These are phyloP conservation scores for Nibea coibor DNA, from an alignment of 2,113 vertebrate genomes.

Conservation along the genomic window DNA sequence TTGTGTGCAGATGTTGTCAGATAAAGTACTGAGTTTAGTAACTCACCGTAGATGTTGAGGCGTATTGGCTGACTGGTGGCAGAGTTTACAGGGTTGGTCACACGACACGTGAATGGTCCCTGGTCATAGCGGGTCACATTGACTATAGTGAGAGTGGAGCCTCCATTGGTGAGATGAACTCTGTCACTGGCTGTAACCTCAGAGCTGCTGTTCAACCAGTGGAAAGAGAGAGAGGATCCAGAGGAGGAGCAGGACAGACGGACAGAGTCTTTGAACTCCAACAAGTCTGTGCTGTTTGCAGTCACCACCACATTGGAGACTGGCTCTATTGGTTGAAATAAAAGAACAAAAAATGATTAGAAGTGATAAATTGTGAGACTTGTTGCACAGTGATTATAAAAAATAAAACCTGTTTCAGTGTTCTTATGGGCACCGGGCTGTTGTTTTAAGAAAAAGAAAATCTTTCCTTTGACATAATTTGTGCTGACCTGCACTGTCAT, in stretches of 20 bases:
- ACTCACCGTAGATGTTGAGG: too few species aligned
- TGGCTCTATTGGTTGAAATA: conserved; percentile 58
- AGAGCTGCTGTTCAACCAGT: conserved; percentile 73
- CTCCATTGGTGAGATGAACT: conserved; percentile 63
- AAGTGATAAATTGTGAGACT: too few species aligned
- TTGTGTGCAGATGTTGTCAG: too few species aligned
- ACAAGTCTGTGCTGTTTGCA: conserved; percentile 42
- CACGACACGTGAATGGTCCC: conserved; percentile 68
- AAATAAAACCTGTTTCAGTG: too few species aligned
- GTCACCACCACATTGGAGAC: conserved; percentile 67
- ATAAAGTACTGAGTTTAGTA: too few species aligned
- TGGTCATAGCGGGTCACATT: conserved; percentile 68
- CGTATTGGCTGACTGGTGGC: too few species aligned
- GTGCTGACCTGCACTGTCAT: too few species aligned
- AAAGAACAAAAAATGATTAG: too few species aligned
- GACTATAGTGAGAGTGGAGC: conserved; percentile 59
- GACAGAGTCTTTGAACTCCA: conserved; percentile 62
- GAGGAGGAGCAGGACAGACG: conserved; percentile 53
- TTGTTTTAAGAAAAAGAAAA: too few species aligned
- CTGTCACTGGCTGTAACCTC: conserved; percentile 49
- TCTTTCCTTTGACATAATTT: too few species aligned
- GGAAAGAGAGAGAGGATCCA: conserved; percentile 56
- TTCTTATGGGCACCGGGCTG: too few species aligned
- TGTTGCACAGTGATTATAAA: too few species aligned
- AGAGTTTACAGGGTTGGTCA: conserved; percentile 34